Base-by-base conservation (phyloP, 2,797 vertebrate genomes). In the Vireo griseus region DNA sequence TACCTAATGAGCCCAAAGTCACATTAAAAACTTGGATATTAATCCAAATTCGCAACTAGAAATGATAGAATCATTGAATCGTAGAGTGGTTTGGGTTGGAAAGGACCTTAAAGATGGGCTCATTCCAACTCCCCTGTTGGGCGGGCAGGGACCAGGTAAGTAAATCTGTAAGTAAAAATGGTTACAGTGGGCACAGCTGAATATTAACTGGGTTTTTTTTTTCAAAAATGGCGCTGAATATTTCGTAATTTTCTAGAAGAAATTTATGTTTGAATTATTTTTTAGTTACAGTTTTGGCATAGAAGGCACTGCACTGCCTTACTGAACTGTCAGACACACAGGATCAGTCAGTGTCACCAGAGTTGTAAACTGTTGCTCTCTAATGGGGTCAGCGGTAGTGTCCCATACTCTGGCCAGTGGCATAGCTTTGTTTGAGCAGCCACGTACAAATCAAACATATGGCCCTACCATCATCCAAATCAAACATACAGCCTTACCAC, bases 371-470 rank as follows among this genome's bases (percentile, higher is more conserved):
- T 40, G 0, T 3, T 13, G 2, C 58, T 57, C 21, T 39, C n/a
- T 89, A 4, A 33, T 13, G 29, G 50, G 31, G 47, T 57, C 50
- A 9, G 13, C 47, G 37, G 6, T 69, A 35, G 14, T 28, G 29
- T 50, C 55, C 79, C 35, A 31, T 31, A 3, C 21, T 10, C 29
- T 51, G 39, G 33, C 1, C 0, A 61, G 48, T 20, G 42, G 17
- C 24, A 21, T 11, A 21, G 10, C 63, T 73, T 88, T 26, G 1
- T 59, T 45, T 42, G 47, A 72, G 63, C 18, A 57, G 58, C 37
- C 54, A 8, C 1, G 2, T 18, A 11, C 15, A 55, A 33, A 55
- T 17, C 11, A 35, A 44, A 22, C 3, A 0, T 7, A 5, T 0
- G 1, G 28, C n/a, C n/a, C 6, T 52, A 31, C 18, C 51, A 20